These are phyloP conservation scores for Strongylocentrotus purpuratus DNA, from an alignment of 35 echinoderm and acorn worm species.

Conservation along the genomic window DNA sequence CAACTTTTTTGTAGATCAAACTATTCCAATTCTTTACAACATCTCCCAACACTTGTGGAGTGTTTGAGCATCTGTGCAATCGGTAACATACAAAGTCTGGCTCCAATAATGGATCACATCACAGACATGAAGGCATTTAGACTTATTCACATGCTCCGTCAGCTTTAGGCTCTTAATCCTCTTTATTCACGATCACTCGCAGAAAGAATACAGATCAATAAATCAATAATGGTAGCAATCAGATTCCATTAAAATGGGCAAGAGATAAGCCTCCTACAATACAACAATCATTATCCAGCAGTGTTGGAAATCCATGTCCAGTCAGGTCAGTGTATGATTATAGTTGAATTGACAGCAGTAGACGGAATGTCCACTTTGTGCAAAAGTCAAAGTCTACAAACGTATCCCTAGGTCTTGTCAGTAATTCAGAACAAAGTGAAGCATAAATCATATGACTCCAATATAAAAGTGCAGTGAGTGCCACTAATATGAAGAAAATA, in stretches of 20 bases:
- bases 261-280: background rate
- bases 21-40: background rate
- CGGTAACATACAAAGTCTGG: background rate
- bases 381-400: background rate
- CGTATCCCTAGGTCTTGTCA: background rate
- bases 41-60: background rate
- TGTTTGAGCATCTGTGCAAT: background rate
- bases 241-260: background rate
- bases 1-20: background rate
- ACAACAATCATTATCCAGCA: background rate
- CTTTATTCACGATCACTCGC: background rate
- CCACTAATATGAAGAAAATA: background rate
- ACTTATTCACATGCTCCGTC: background rate
- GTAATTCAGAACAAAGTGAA: background rate
- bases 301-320: background rate
- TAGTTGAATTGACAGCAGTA: background rate
- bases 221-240: slow-evolving; percentile 4
- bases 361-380: background rate
- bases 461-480: background rate
- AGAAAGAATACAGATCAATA: slow-evolving; percentile 13
- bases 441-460: background rate
- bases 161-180: background rate
- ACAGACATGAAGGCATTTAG: background rate
- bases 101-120: background rate
- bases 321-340: background rate